These are phyloP conservation scores for Bubo bubo DNA, from an alignment of 2,113 vertebrate genomes.

Conservation along the genomic window DNA sequence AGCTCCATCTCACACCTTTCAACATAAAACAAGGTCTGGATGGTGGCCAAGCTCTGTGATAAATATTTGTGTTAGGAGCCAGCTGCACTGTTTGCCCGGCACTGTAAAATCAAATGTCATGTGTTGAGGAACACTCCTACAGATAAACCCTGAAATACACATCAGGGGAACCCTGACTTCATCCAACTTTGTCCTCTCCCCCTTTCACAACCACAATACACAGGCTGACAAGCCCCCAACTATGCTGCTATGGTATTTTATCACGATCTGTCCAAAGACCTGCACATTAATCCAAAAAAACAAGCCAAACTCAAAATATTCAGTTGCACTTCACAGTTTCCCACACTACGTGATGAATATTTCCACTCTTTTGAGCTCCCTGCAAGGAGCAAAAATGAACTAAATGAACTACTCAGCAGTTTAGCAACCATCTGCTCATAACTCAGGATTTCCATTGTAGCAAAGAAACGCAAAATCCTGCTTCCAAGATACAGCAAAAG, in stretches of 20 bases:
- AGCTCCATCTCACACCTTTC: not conserved
- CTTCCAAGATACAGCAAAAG: not conserved
- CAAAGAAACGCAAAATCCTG: not conserved
- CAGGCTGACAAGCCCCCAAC: not conserved
- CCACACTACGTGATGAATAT: not conserved
- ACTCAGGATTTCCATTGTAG: rapidly evolving
- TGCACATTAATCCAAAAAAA: not conserved
- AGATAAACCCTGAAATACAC: not conserved
- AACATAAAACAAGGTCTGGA: not conserved
- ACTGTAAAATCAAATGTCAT: not conserved
- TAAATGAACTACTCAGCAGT: not conserved
- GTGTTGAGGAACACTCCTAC: not conserved
- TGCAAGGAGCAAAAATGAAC: not conserved
- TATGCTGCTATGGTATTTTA: not conserved
- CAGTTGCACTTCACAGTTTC: not conserved
- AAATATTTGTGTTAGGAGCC: not conserved
- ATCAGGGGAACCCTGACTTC: not conserved
- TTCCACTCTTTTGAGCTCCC: not conserved
- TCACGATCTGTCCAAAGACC: rapidly evolving
- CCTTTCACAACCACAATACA: not conserved
- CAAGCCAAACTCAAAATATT: not conserved
- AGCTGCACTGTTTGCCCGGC: not conserved
- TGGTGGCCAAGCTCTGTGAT: not conserved
- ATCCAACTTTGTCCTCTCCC: not conserved
- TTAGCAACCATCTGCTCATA: not conserved